Evolutionary conservation across 2,113 vertebrate species (phyloP).

Genomic region (Hemiscyllium ocellatum): DNA sequence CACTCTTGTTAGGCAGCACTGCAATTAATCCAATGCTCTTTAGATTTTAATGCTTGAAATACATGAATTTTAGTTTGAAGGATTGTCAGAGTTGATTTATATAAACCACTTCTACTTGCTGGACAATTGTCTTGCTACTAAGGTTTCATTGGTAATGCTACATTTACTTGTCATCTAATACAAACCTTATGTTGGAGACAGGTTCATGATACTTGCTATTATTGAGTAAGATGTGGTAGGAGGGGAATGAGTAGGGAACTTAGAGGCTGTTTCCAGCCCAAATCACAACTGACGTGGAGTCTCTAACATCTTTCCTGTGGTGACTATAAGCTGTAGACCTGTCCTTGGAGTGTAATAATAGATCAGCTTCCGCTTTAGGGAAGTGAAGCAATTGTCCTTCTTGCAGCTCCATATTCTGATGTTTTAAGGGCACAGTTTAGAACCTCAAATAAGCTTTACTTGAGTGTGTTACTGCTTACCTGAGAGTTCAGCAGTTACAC

Average conservation of each 20-base stretch:
- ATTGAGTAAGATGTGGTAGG: background rate
- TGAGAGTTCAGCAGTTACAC: background rate
- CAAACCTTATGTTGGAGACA: background rate
- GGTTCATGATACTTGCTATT: background rate
- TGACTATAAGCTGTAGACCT: background rate
- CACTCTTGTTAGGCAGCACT: conserved; percentile 25
- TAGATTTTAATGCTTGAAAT: conserved; percentile 21
- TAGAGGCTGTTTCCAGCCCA: background rate
- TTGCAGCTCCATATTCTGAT: background rate
- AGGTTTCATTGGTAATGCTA: background rate
- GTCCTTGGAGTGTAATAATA: background rate
- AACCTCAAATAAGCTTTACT: background rate
- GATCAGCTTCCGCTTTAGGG: background rate
- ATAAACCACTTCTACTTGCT: conserved; percentile 1
- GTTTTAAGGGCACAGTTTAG: background rate
- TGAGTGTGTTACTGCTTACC: background rate
- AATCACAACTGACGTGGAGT: background rate
- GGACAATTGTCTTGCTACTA: background rate
- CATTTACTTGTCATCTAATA: background rate
- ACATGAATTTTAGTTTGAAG: conserved; percentile 30
- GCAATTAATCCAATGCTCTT: conserved; percentile 33
- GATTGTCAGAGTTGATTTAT: conserved; percentile 29
- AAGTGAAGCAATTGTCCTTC: background rate
- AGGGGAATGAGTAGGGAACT: background rate
- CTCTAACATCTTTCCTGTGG: background rate